These are phyloP conservation scores for Saccostrea cuccullata DNA, from an alignment of 1,140 invertebrate genomes.

Conservation along the genomic window DNA sequence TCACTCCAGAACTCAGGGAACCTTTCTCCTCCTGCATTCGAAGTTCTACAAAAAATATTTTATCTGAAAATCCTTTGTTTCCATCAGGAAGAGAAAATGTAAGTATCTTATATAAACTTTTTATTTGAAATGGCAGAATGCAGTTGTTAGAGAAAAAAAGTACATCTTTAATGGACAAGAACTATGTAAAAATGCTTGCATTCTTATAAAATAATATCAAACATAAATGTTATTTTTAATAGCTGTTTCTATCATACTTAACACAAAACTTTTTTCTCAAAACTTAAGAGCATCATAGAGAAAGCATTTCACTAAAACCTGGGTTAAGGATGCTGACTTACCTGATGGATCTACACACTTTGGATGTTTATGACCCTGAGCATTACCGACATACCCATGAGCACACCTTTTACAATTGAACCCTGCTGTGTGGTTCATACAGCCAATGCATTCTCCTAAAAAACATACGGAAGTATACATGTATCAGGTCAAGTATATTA, in stretches of 20 bases:
- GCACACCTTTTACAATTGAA: slow-evolving; percentile 66
- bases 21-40: background rate
- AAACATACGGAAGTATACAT: background rate
- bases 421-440: slow-evolving; percentile 63
- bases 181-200: background rate
- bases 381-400: slow-evolving; percentile 60
- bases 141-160: background rate
- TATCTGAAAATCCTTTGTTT: background rate
- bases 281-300: too few relatives aligned
- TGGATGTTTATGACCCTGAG: slow-evolving; percentile 11
- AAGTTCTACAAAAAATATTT: background rate
- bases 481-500: too few relatives aligned
- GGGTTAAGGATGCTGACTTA: background rate
- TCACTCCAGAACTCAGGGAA: slow-evolving; percentile 40
- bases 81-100: too few relatives aligned
- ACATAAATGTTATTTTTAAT: too few relatives aligned
- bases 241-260: too few relatives aligned
- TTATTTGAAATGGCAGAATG: background rate
- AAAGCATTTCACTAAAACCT: too few relatives aligned
- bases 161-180: too few relatives aligned
- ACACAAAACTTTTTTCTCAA: too few relatives aligned
- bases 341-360: slow-evolving; percentile 27
- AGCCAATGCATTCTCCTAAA: slow-evolving; percentile 62
- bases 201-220: background rate
- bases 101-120: background rate